These are phyloP conservation scores for Priapulus caudatus DNA, from an alignment of 2,888 invertebrate genomes.

Conservation along the genomic window DNA sequence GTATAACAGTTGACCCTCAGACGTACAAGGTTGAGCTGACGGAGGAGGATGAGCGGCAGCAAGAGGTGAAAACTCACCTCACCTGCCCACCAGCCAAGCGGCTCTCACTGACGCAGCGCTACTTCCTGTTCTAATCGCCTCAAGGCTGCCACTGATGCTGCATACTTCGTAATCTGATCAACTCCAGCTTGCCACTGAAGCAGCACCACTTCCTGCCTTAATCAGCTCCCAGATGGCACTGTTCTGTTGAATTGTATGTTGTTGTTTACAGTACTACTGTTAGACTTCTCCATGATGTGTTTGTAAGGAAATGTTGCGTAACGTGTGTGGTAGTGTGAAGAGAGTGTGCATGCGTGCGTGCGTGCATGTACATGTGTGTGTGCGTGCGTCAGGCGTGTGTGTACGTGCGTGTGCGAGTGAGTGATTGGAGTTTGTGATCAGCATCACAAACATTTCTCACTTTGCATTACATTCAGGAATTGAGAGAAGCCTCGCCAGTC, in stretches of 20 bases:
- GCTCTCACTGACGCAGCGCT: slow-evolving; percentile 31
- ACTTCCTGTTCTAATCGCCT: slow-evolving; percentile 32
- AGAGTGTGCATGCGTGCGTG: neutral
- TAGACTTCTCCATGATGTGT: no score
- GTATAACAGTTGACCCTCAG: slow-evolving; percentile 31
- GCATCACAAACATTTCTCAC: no score
- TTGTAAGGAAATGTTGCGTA: neutral
- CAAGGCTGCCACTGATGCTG: no score
- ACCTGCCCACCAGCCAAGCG: slow-evolving; percentile 30
- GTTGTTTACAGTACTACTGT: no score
- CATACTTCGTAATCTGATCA: no score
- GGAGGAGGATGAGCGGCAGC: slow-evolving; percentile 17
- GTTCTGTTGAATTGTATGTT: neutral
- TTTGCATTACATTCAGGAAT: no score
- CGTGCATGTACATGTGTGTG: slow-evolving; percentile 3
- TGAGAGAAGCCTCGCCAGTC: no score
- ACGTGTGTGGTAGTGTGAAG: neutral
- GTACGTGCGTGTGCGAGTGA: neutral
- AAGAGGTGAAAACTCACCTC: slow-evolving; percentile 24
- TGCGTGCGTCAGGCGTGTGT: neutral
- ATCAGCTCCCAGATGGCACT: no score
- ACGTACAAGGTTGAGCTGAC: slow-evolving; percentile 29
- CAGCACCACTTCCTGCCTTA: slow-evolving; percentile 34
- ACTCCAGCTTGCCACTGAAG: no score
- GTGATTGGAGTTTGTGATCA: no score